These are phyloP conservation scores for Antitype chi DNA, from an alignment of 2,888 invertebrate species.

Conservation along the genomic window DNA sequence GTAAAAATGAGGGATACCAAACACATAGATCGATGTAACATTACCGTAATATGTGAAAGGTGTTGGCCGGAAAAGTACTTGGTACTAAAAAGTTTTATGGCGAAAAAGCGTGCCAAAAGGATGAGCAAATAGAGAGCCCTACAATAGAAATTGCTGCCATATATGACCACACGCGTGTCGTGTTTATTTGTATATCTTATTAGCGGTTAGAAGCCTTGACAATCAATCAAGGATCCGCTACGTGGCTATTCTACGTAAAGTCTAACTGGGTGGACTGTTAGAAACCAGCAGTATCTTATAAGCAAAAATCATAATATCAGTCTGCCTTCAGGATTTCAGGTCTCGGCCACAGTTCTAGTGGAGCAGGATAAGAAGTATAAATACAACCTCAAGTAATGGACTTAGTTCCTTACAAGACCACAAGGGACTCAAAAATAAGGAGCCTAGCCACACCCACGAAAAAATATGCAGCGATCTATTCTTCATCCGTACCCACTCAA, in stretches of 20 bases:
- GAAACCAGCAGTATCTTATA: neutral
- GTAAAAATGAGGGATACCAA: constrained; percentile 37
- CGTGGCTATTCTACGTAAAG: neutral
- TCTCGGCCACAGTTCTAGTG: neutral
- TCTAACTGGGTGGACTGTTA: neutral
- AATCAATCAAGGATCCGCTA: constrained; percentile 8
- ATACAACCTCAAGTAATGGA: neutral
- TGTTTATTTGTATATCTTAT: constrained; percentile 12
- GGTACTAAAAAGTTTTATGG: constrained; percentile 35
- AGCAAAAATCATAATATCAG: neutral
- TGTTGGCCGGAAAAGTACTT: constrained; percentile 33
- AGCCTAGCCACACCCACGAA: neutral
- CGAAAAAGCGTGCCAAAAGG: constrained; percentile 34
- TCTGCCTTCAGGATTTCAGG: neutral
- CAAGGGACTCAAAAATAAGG: neutral
- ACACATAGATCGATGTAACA: constrained; percentile 32
- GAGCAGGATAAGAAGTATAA: neutral
- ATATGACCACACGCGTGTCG: neutral
- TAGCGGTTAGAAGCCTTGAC: constrained; percentile 22
- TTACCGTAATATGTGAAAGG: constrained; percentile 43
- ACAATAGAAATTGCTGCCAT: constrained; percentile 19
- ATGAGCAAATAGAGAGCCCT: constrained; percentile 32
- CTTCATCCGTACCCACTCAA: neutral
- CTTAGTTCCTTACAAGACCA: neutral
- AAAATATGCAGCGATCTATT: neutral